phyloP scores from a whole-genome alignment of 2,888 invertebrate genomes.

The Drosophila peninsularis region DNA sequence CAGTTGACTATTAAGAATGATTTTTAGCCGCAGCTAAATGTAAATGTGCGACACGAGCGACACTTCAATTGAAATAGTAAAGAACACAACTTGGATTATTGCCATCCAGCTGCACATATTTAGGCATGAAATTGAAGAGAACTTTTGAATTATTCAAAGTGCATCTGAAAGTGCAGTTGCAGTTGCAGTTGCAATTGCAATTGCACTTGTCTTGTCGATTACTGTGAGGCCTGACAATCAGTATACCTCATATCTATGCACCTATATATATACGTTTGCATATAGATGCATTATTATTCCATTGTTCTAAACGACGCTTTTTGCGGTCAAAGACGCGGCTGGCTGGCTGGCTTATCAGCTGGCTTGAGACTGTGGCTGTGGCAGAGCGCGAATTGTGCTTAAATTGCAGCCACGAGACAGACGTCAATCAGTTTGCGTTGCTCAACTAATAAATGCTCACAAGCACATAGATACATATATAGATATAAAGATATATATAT shows the following conservation, averaged over 20 bases:
- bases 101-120: slow-evolving; percentile 4
- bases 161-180: slow-evolving; percentile 35
- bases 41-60: slow-evolving; percentile 2
- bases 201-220: slow-evolving; percentile 36
- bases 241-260: slow-evolving; percentile 5
- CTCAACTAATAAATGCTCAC: slow-evolving; percentile 53
- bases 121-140: not conserved
- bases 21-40: not conserved
- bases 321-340: slow-evolving; percentile 46
- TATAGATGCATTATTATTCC: slow-evolving; percentile 15
- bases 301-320: slow-evolving; percentile 33
- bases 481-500: slow-evolving; percentile 19
- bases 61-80: slow-evolving; percentile 3
- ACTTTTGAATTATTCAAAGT: slow-evolving; percentile 58
- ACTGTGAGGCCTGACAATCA: slow-evolving; percentile 28
- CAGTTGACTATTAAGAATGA: slow-evolving; percentile 6
- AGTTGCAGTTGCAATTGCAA: slow-evolving; percentile 28
- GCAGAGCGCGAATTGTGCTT: slow-evolving; percentile 71
- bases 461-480: slow-evolving; percentile 18
- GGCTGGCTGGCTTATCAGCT: slow-evolving; percentile 48
- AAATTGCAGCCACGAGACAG: slow-evolving; percentile 79
- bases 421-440: slow-evolving; percentile 79
- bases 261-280: not conserved
- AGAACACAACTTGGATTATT: not conserved
- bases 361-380: slow-evolving; percentile 1